phyloP scores from a whole-genome alignment of 2,797 vertebrate species.

The Vultur gryphus region DNA sequence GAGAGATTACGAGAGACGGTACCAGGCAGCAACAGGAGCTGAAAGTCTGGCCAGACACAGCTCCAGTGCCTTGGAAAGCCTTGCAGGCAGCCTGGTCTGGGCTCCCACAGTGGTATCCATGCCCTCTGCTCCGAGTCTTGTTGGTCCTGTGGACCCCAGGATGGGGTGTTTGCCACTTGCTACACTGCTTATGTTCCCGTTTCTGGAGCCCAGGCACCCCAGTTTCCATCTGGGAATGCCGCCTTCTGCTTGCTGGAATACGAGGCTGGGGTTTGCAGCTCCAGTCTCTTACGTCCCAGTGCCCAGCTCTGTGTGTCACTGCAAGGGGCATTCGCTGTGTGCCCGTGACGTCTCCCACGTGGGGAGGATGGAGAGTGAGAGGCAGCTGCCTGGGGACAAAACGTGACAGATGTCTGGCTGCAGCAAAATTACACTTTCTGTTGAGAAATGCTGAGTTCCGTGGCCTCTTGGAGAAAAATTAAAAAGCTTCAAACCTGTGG shows the following conservation, averaged over 20 bases:
- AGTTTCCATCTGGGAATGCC: rapidly evolving
- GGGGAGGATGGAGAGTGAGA: background rate
- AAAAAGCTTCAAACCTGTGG: background rate
- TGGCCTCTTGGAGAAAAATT: background rate
- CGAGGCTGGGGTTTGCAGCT: background rate
- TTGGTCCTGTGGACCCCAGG: background rate
- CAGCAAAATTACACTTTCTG: background rate
- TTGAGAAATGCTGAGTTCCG: background rate
- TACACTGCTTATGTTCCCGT: rapidly evolving
- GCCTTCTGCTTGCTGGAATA: too few species aligned
- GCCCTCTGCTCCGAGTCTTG: rapidly evolving
- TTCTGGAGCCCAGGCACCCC: rapidly evolving
- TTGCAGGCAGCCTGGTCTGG: background rate
- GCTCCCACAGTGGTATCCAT: rapidly evolving
- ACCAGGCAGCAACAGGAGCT: background rate
- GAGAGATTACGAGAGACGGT: rapidly evolving
- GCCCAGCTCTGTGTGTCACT: background rate
- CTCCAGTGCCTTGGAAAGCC: rapidly evolving
- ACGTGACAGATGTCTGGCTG: background rate
- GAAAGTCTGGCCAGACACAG: rapidly evolving
- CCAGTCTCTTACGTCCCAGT: rapidly evolving
- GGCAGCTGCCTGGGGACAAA: background rate
- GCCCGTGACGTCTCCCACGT: rapidly evolving
- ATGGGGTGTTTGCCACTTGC: rapidly evolving
- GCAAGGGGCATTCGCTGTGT: background rate